Evolutionary conservation across 2,797 vertebrate species (phyloP).

Genomic region (Channallabes apus): DNA sequence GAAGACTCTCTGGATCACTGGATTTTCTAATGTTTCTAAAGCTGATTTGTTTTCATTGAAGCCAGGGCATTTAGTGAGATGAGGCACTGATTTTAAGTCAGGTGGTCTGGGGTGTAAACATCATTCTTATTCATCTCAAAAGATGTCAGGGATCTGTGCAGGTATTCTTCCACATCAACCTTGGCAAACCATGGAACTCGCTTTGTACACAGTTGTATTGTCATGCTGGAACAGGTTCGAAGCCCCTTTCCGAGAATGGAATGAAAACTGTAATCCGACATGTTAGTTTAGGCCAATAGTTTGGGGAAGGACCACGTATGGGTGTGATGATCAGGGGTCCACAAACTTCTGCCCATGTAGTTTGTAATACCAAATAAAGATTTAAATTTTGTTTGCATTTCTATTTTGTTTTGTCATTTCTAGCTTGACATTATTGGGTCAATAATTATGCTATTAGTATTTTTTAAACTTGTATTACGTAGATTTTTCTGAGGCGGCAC

Average conservation of each 20-base stretch:
- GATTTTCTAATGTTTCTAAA: not conserved
- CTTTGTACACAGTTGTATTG: not conserved
- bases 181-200: not conserved
- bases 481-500: too few species aligned
- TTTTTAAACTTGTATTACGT: too few species aligned
- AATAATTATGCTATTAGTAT: too few species aligned
- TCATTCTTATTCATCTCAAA: not conserved
- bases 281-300: too few species aligned
- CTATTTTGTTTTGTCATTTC: too few species aligned
- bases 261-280: not conserved
- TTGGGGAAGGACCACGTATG: too few species aligned
- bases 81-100: not conserved
- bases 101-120: not conserved
- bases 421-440: too few species aligned
- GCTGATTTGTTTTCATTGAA: not conserved
- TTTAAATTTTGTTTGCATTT: too few species aligned
- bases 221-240: not conserved
- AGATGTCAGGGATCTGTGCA: not conserved
- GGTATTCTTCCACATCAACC: not conserved
- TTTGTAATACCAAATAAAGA: too few species aligned
- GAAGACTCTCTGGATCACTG: not conserved
- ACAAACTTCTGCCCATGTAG: too few species aligned
- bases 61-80: not conserved
- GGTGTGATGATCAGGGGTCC: too few species aligned
- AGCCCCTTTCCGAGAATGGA: not conserved